Base-by-base conservation (phyloP, 2,888 invertebrate species). In the Mythimna albipuncta region DNA sequence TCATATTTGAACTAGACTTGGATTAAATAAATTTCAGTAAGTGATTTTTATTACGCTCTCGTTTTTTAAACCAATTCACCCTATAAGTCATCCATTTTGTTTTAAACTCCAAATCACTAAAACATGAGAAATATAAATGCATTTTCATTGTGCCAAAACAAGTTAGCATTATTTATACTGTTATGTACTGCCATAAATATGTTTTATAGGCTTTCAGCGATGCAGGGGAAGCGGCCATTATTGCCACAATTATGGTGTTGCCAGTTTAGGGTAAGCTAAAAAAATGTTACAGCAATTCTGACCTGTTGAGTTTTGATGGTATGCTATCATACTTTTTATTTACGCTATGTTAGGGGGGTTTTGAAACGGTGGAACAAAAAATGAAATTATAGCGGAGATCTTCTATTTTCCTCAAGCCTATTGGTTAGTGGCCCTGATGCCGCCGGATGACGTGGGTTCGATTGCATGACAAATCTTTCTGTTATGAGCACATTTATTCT, bases 181-280 rank as follows among this genome's bases (percentile, higher is more conserved):
- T 77, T 72, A 75, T 71, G 62, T 71, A 35, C 26, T 58, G 13
- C 72, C 61, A 86, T 85, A 87, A 88, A 88, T 81, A 86, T 77
- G 64, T 81, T 84, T 87, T 81, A 86, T 73, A 72, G 65, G 67
- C 72, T 76, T 80, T 75, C 75, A 72, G 68, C 73, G 59, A 72
- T 81, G 78, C 69, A 64, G 72, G 65, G 85, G 78, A 84, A 87
- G 75, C 72, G 59, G 71, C 77, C 63, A 79, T 86, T 85, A 85
- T 83, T 68, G 75, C 68, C 32, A 64, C 83, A 80, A 85, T 87
- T 81, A 87, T 65, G 78, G 67, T 47, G 63, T 67, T 75, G 68
- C 81, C 78, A 79, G 81, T 77, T 71, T 10, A 62, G 69, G 69
- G 72, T 64, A 52, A 13, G 64, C 74, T 77, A 62, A 79, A 77